Base-by-base conservation (phyloP, 1,140 invertebrate species). In the Hyphantria cunea region DNA sequence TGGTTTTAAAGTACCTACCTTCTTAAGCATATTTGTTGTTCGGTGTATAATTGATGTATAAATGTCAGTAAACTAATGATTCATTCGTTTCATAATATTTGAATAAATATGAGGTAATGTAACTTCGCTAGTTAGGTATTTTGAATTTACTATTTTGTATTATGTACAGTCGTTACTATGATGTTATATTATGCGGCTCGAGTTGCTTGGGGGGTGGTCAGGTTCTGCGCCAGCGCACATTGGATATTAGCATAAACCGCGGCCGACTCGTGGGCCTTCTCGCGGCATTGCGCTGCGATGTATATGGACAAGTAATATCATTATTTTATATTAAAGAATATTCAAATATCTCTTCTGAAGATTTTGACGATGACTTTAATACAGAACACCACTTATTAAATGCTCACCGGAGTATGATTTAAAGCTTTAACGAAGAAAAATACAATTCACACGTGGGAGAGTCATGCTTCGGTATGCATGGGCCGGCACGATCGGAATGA, bases 201-300 rank as follows among this genome's bases (percentile, higher is more conserved):
- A 41, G 33, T 51, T 10, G 37, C 37, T 60, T 48, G 39, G 45
- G 56, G 62, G 68, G 72, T 70, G 72, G 72, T 66, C 72, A 70
- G 63, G 50, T 48, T 11, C 55, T 49, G 55, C 34, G 48, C 39
- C 10, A 37, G 56, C 56, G 48, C 45, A 60, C n/a, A 47, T 31
- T 15, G 31, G 25, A 17, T 33, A 74, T 74, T 74, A 67, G 68
- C 72, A 74, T 74, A 74, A 66, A 60, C 53, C 72, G 72, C 70
- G 71, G 34, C 39, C 25, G 41, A n/a, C 32, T 45, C 42, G 51
- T 15, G 48, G 31, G 31, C 59, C 50, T 41, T 41, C 59, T 51
- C 45, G 50, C 49, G 50, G 59, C 59, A 31, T 34, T 11, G 7
- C 25, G 17, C 48, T 45, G 39, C 56, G 48, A 50, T 51, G 37